phyloP scores from a whole-genome alignment of 2,888 invertebrate species.

The Horisme vitalbata region DNA sequence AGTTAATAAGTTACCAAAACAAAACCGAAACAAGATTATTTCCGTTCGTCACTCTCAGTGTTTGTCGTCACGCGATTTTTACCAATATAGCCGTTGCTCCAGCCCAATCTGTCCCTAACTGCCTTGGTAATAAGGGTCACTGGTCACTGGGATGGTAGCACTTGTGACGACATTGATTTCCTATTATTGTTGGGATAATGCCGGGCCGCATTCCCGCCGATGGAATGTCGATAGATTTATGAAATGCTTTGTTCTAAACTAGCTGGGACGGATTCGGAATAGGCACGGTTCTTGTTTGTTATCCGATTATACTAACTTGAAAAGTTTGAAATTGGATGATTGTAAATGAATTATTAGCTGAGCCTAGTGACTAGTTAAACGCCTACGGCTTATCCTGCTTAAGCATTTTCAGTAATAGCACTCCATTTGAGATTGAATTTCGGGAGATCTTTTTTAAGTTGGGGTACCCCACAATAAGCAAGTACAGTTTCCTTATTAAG shows the following conservation, averaged over 20 bases:
- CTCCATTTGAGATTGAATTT: too few species aligned
- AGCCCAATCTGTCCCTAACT: constrained; percentile 5
- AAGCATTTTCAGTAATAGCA: too few species aligned
- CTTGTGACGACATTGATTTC: constrained; percentile 31
- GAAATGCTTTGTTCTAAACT: constrained; percentile 18
- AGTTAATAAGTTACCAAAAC: constrained; percentile 25
- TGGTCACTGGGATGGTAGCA: constrained; percentile 10
- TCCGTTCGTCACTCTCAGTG: constrained; percentile 27
- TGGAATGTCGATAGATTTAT: constrained; percentile 38
- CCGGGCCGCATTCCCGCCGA: constrained; percentile 21
- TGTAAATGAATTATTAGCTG: too few species aligned
- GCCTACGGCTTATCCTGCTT: too few species aligned
- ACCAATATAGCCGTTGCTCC: constrained; percentile 1
- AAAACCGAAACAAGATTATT: constrained; percentile 26
- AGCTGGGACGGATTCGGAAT: neutral
- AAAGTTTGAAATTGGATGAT: too few species aligned
- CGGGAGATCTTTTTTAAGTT: too few species aligned
- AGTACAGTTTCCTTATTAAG: too few species aligned
- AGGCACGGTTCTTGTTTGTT: neutral
- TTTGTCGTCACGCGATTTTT: constrained; percentile 33
- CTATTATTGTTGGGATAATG: constrained; percentile 33
- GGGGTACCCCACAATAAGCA: too few species aligned
- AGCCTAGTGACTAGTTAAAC: too few species aligned
- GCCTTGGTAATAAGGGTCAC: neutral
- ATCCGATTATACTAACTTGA: neutral